Conservation (phyloP, 2,888 invertebrate species). For the Drosophila picticornis region DNA sequence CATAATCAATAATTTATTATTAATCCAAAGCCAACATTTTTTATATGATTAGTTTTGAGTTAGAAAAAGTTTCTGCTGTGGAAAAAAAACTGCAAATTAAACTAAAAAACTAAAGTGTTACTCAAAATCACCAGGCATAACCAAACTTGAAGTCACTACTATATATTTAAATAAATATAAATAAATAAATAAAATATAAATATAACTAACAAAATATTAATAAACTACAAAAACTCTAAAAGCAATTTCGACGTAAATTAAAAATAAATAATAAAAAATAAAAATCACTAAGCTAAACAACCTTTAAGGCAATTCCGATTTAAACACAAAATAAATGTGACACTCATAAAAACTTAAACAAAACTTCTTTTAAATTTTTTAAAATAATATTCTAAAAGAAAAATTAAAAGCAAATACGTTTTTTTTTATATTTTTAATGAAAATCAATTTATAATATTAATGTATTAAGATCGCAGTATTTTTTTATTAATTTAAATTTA, state of each 20-base stretch:
- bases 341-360: not conserved
- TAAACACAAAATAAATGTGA: not conserved
- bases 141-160: not conserved
- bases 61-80: not conserved
- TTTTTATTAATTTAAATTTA: not conserved
- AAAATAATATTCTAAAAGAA: too few relatives aligned
- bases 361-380: too few relatives aligned
- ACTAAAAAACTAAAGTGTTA: not conserved
- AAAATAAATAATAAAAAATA: not conserved
- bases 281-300: not conserved
- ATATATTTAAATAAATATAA: not conserved
- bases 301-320: not conserved
- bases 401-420: too few relatives aligned
- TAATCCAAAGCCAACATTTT: not conserved
- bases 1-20: not conserved
- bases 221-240: not conserved
- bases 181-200: too few relatives aligned
- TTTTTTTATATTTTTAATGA: not conserved
- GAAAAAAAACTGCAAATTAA: not conserved
- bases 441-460: not conserved
- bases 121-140: not conserved
- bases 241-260: not conserved
- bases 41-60: not conserved
- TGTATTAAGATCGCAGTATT: not conserved
- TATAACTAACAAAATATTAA: not conserved